Conservation (phyloP, 2,113 vertebrate genomes). For the Heterochromis multidens region DNA sequence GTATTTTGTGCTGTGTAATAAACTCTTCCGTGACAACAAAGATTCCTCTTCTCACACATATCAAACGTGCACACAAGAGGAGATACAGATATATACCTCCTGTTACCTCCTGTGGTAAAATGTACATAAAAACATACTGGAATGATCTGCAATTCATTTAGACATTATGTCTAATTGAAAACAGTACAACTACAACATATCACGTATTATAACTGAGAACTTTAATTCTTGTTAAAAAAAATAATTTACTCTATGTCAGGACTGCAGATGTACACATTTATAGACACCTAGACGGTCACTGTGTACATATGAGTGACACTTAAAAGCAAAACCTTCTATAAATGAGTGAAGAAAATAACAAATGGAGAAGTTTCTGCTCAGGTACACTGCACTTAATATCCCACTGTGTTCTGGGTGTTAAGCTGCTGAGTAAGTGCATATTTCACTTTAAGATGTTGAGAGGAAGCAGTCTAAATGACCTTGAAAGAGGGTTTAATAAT, state of each 20-base stretch:
- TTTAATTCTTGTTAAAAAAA: not conserved
- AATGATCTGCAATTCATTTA: not conserved
- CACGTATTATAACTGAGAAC: not conserved
- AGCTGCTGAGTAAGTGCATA: not conserved
- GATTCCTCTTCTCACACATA: not conserved
- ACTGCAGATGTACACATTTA: not conserved
- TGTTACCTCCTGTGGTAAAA: not conserved
- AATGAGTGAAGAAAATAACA: not conserved
- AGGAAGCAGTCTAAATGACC: not conserved
- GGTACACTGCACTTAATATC: not conserved
- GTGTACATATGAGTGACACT: not conserved
- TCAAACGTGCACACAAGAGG: not conserved
- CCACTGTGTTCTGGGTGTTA: not conserved
- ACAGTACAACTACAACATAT: not conserved
- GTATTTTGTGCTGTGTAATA: not conserved
- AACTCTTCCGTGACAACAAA: not conserved
- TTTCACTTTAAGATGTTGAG: not conserved
- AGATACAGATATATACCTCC: not conserved
- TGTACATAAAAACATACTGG: not conserved
- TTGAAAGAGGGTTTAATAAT: not conserved
- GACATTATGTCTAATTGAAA: not conserved
- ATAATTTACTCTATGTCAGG: not conserved
- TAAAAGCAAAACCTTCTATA: not conserved
- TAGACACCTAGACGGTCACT: not conserved
- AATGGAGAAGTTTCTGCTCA: not conserved